These are phyloP conservation scores for Malurus splendens DNA, from an alignment of 2,797 vertebrate species.

Conservation along the genomic window DNA sequence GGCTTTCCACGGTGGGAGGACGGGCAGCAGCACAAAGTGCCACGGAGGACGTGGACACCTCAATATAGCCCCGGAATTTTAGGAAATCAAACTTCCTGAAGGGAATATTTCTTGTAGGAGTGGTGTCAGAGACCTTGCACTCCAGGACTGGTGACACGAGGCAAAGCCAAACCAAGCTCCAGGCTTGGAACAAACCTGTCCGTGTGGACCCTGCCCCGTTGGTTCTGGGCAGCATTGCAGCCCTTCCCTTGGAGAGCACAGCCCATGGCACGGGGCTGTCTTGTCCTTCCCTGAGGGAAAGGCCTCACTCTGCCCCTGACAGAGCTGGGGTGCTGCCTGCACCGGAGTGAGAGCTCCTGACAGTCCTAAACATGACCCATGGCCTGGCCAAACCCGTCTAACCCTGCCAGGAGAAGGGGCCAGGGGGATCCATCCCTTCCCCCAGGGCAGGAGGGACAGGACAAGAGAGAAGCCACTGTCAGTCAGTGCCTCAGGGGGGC, in stretches of 20 bases:
- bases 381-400: not conserved
- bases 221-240: not conserved
- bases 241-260: not conserved
- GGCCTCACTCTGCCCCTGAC: not conserved
- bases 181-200: not conserved
- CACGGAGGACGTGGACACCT: fast-evolving
- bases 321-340: not conserved
- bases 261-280: not conserved
- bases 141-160: not conserved
- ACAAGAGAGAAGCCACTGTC: not conserved
- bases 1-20: not conserved
- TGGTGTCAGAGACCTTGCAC: not conserved
- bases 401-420: not conserved
- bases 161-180: not conserved
- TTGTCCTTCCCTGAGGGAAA: not conserved
- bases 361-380: not conserved
- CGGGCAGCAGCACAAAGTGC: not conserved
- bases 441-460: not conserved
- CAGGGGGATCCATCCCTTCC: not conserved
- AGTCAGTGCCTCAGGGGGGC: not conserved
- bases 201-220: not conserved
- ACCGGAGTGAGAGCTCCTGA: fast-evolving
- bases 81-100: not conserved
- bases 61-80: not conserved
- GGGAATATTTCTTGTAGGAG: not conserved